Base-by-base conservation (phyloP, 1,140 invertebrate genomes). In the Drosophila pandora region DNA sequence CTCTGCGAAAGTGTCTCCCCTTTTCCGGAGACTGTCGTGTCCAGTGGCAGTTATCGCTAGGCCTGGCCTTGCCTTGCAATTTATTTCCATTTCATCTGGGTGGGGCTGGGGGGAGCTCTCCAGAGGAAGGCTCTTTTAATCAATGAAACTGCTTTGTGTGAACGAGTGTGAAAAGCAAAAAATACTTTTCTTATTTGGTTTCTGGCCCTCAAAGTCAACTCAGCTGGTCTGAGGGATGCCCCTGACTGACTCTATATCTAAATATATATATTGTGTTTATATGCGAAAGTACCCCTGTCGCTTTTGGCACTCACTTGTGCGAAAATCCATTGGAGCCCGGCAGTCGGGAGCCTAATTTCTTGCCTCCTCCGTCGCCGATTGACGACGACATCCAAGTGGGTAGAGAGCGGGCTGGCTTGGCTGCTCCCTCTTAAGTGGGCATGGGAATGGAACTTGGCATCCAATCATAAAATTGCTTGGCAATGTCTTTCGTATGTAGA, bases 291-390 rank as follows among this genome's bases (percentile, higher is more conserved):
- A 59, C 53, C 60, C 50, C 61, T 84, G 81, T 81, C 77, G 79
- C 82, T 84, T 81, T 87, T 87, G 82, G 83, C 82, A 88, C 83
- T 87, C 83, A 79, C 70, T 82, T 88, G 82, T 87, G 82, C 83
- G 75, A 87, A 87, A 87, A 87, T 83, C 83, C 84, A 83, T 73
- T 88, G 83, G 83, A 87, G 83, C 83, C 83, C 83, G 83, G 79
- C 83, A 79, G 83, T 79, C 83, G 75, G 83, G 83, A 87, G 83
- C 83, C 83, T 83, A 87, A 88, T 88, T 88, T 79, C 83, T 87
- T 87, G 69, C 25, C 17, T 17, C 17, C 17, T 17, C 70, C 49
- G 79, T 80, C 78, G 76, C 60, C 58, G 75, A 83, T 64, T 67
- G 64, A 59, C 49, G 64, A 60, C 49, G 57, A 52, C 17, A 53